These are phyloP conservation scores for Tetanocera ferruginea DNA, from an alignment of 2,888 invertebrate species.

Conservation along the genomic window DNA sequence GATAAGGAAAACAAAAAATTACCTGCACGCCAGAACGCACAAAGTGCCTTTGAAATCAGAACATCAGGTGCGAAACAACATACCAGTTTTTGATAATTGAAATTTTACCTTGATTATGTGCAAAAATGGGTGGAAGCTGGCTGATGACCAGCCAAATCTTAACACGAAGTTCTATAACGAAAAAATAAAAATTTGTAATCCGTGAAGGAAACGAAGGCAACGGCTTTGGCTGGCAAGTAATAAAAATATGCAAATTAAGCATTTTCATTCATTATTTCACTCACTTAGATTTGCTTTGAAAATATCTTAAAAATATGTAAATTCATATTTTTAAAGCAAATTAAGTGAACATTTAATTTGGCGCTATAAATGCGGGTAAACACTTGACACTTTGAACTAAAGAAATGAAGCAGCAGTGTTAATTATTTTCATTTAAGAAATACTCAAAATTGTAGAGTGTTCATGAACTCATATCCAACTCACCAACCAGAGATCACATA, in stretches of 20 bases:
- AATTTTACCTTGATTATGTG: conserved; percentile 14
- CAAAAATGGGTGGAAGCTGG: not conserved
- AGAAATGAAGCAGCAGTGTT: not conserved
- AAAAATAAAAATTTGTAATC: not conserved
- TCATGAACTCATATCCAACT: too few relatives aligned
- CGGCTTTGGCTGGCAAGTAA: not conserved
- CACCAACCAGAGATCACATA: too few relatives aligned
- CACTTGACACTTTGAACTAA: not conserved
- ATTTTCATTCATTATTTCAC: conserved; percentile 41
- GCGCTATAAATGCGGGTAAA: conserved; percentile 37
- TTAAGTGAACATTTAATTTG: conserved; percentile 52
- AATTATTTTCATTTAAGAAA: not conserved
- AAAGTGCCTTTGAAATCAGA: conserved; percentile 1
- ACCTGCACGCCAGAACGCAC: not conserved
- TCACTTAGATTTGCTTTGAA: conserved; percentile 4
- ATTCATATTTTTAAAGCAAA: conserved; percentile 49
- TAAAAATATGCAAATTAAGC: conserved; percentile 50
- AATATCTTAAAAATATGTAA: conserved; percentile 53
- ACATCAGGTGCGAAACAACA: conserved; percentile 21
- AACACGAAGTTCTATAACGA: conserved; percentile 9
- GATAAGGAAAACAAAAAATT: not conserved
- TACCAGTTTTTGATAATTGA: conserved; percentile 26
- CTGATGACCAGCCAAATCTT: not conserved
- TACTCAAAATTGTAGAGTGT: not conserved
- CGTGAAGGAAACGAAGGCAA: conserved; percentile 12